Conservation (phyloP, 2,888 invertebrate species). For the Xestia rhomboidea region DNA sequence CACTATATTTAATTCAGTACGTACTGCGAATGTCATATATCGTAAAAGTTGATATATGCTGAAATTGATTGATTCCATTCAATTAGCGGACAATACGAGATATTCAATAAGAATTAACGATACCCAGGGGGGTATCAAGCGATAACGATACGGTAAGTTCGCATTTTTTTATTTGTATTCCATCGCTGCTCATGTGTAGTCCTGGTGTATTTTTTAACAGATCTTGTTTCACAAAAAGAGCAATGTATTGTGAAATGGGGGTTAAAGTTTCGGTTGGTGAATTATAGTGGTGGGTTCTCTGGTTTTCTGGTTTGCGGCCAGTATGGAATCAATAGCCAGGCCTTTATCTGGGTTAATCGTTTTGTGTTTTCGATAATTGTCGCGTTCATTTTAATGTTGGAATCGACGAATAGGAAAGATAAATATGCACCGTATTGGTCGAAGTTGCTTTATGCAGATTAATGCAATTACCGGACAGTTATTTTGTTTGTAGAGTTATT, state of each 20-base stretch:
- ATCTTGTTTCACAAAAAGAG: slow-evolving; percentile 20
- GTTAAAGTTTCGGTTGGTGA: slow-evolving; percentile 40
- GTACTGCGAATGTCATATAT: slow-evolving; percentile 35
- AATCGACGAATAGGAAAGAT: slow-evolving; percentile 52
- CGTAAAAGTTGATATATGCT: slow-evolving; percentile 48
- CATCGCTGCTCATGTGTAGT: slow-evolving; percentile 36
- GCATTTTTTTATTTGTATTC: slow-evolving; percentile 28
- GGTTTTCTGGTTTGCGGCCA: slow-evolving; percentile 73
- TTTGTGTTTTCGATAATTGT: slow-evolving; percentile 78
- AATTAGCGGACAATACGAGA: slow-evolving; percentile 76
- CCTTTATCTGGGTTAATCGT: slow-evolving; percentile 79
- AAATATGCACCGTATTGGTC: slow-evolving; percentile 47
- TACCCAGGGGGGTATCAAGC: slow-evolving; percentile 42
- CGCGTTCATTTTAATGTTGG: slow-evolving; percentile 72
- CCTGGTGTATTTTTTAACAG: background rate
- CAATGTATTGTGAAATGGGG: slow-evolving; percentile 44
- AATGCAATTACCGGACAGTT: slow-evolving; percentile 25
- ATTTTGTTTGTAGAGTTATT: slow-evolving; percentile 37
- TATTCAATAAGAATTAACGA: slow-evolving; percentile 78
- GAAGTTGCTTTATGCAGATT: slow-evolving; percentile 40
- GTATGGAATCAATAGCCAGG: slow-evolving; percentile 70
- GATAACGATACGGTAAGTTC: slow-evolving; percentile 14
- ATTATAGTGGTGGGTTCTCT: slow-evolving; percentile 48
- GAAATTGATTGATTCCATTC: slow-evolving; percentile 73
- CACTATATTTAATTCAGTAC: slow-evolving; percentile 23